These are phyloP conservation scores for Tillus elongatus DNA, from an alignment of 2,888 invertebrate genomes.

Conservation along the genomic window DNA sequence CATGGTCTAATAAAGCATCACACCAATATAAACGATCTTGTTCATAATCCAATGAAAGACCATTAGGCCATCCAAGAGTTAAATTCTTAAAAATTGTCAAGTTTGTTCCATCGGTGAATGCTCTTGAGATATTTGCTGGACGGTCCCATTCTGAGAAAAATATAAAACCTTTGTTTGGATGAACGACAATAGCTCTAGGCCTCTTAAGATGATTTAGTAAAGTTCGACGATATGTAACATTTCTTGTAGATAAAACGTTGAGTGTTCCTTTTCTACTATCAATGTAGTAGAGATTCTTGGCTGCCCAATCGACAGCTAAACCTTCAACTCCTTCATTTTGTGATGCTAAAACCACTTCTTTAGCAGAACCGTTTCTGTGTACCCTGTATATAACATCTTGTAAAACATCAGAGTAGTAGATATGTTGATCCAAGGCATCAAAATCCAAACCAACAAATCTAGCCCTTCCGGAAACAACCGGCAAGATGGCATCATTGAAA, in stretches of 20 bases:
- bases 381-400: slow-evolving; percentile 88
- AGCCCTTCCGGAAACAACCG: slow-evolving; percentile 83
- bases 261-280: slow-evolving; percentile 90
- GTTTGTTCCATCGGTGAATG: slow-evolving; percentile 81
- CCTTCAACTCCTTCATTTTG: slow-evolving; percentile 97
- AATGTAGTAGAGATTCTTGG: slow-evolving; percentile 91
- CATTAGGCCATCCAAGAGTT: slow-evolving; percentile 95
- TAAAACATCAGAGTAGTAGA: slow-evolving; percentile 95
- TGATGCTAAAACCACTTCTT: slow-evolving; percentile 85
- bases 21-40: slow-evolving; percentile 93
- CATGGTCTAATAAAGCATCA: slow-evolving; percentile 91
- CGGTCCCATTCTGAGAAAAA: slow-evolving; percentile 96
- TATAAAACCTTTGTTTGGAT: slow-evolving; percentile 88
- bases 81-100: slow-evolving; percentile 81
- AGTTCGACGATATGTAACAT: slow-evolving; percentile 75
- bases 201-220: slow-evolving; percentile 80
- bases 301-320: slow-evolving; percentile 90
- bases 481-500: slow-evolving; percentile 90
- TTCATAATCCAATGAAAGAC: slow-evolving; percentile 84
- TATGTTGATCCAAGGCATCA: slow-evolving; percentile 79
- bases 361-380: slow-evolving; percentile 66
- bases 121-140: slow-evolving; percentile 91
- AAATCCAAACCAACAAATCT: slow-evolving; percentile 93
- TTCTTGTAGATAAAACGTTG: slow-evolving; percentile 82
- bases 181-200: slow-evolving; percentile 92